Evolutionary conservation across 2,797 vertebrate genomes (phyloP).

Genomic region (Florisuga fusca): DNA sequence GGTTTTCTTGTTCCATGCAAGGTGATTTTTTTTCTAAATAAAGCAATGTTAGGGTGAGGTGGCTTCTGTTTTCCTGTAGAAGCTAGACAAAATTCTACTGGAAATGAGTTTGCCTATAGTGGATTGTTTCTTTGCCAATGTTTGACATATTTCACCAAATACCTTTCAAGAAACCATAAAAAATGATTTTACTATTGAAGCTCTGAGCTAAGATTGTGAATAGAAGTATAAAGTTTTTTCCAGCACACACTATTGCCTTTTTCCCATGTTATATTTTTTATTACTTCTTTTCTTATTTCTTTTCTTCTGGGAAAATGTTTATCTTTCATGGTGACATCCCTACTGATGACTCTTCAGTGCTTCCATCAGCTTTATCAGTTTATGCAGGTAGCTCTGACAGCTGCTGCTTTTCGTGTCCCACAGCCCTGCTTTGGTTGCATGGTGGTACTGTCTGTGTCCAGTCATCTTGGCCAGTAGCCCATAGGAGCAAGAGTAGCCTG

Average conservation of each 20-base stretch:
- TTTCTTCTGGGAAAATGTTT: not conserved
- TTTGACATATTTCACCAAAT: not conserved
- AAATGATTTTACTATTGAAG: not conserved
- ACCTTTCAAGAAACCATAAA: slow-evolving; percentile 8
- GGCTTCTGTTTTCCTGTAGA: not conserved
- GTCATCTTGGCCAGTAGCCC: not conserved
- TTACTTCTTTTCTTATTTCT: not conserved
- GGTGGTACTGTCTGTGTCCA: not conserved
- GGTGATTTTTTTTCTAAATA: not conserved
- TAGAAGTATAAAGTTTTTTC: not conserved
- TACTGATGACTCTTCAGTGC: not conserved
- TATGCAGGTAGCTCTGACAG: not conserved
- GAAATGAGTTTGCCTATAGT: not conserved
- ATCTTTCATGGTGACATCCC: not conserved
- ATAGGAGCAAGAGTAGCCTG: not conserved
- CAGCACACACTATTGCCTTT: not conserved
- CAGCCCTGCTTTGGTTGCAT: fast-evolving
- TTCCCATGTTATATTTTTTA: not conserved
- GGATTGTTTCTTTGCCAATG: not conserved
- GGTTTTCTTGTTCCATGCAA: not conserved
- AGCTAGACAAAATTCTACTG: not conserved
- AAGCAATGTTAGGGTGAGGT: not conserved
- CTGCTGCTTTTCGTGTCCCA: not conserved
- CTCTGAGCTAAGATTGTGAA: not conserved
- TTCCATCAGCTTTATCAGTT: not conserved